Evolutionary conservation across 30 jellyfish, hydroid and myxozoan genomes (phyloP).

Genomic region (Aurelia coerulea): DNA sequence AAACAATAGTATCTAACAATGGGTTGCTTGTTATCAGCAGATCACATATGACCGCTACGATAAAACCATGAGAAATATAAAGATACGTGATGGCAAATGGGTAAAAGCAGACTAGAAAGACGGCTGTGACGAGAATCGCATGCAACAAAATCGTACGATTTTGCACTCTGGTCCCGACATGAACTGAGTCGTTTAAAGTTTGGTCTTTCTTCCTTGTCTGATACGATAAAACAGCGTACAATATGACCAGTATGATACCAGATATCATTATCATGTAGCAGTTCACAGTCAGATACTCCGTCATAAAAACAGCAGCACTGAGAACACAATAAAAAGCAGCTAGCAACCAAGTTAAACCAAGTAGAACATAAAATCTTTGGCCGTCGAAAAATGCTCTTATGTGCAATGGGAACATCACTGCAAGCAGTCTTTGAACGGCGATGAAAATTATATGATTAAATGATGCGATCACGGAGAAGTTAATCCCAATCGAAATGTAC

Average conservation of each 20-base stretch:
- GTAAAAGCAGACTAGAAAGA: conserved; percentile 29
- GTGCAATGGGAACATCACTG: conserved; percentile 27
- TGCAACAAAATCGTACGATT: conserved; percentile 31
- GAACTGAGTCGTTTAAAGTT: neutral
- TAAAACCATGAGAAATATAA: conserved; percentile 3
- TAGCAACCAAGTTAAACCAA: conserved; percentile 12
- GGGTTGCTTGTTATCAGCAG: conserved; percentile 26
- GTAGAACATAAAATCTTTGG: conserved; percentile 2
- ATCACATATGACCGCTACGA: conserved; percentile 13
- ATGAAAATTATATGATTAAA: conserved; percentile 45
- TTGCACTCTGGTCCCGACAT: conserved; percentile 1
- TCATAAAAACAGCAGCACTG: conserved; percentile 9
- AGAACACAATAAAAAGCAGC: conserved; percentile 15
- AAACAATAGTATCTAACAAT: conserved; percentile 9
- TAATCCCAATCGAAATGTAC: conserved; percentile 8
- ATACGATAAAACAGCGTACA: conserved; percentile 14
- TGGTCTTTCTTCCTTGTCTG: neutral
- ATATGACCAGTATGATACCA: neutral
- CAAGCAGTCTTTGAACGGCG: conserved; percentile 41
- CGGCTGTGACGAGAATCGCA: conserved; percentile 37
- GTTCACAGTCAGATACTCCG: conserved; percentile 18
- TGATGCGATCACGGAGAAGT: conserved; percentile 31
- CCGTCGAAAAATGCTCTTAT: conserved; percentile 5
- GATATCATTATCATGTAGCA: conserved; percentile 9
- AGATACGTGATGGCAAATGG: conserved; percentile 47